Evolutionary conservation across 2,113 vertebrate genomes (phyloP), one percentile per base, ranked within the genome.

Genomic region (Melanerpes aurifrons): DNA sequence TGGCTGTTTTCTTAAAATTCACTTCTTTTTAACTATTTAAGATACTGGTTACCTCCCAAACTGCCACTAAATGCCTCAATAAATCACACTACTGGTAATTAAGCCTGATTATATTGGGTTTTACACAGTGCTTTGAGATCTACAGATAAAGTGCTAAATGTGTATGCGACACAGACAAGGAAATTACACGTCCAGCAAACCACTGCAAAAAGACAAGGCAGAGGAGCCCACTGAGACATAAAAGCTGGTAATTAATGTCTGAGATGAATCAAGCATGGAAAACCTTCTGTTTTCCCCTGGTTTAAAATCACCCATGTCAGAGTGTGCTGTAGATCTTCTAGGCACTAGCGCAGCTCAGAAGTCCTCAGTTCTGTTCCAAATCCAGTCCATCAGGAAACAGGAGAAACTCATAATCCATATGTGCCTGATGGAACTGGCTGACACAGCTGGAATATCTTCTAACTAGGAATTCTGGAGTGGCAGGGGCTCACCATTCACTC

Each of bases 311-410:
- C 57, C 53, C 79, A 80, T 0, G 13, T 28, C 40, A 72, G 50
- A 24, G 77, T 32, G 72, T 67, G 82, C 22, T 73, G 79, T 11
- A 56, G 93, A 48, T 74, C 73, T 92, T 95, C 75, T 84, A 78
- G 74, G 87, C 4, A 73, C 57, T 91, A 90, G n/a, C 0, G 80
- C 47, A 83, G 91, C 56, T 92, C 85, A 74, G 87, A 86, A 28
- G 66, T 66, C 50, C 56, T 95, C 93, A 75, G 92, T 82, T 92
- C 83, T 62, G 78, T 48, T 92, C 84, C 91, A 92, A 88, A 58
- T 59, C 82, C 91, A 83, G 37, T 71, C 87, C 83, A 92, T 58
- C 84, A 93, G 82, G 69, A 72, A 67, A 57, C 57, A 66, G 82
- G 25, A 90, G 75, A 86, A 86, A 82, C 47, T 75, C 86, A 32